Percentiles rank a stretch among this genome's conserved stretches.
These are phyloP conservation scores for Sitophilus oryzae DNA, from an alignment of 1,140 invertebrate species.

Conservation along the genomic window DNA sequence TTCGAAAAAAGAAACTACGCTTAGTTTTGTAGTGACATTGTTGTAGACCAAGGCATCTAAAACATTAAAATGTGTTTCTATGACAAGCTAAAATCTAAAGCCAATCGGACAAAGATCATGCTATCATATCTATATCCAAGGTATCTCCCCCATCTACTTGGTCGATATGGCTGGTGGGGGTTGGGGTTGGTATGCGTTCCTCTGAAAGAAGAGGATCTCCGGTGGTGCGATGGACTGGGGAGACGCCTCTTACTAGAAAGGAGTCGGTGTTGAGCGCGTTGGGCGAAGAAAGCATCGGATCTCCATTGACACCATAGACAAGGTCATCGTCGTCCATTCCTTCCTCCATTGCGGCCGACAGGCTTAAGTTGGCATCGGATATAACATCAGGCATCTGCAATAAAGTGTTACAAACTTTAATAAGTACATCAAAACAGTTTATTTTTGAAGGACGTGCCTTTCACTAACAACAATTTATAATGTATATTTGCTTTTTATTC, in stretches of 20 bases:
- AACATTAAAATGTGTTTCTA: neutral
- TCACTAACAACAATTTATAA: too few relatives aligned
- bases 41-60: slow-evolving; percentile 7
- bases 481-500: too few relatives aligned
- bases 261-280: slow-evolving; percentile 38
- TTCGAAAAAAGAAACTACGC: neutral
- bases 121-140: slow-evolving; percentile 45
- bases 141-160: slow-evolving; percentile 40
- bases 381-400: slow-evolving; percentile 53
- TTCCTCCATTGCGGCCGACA: slow-evolving; percentile 70
- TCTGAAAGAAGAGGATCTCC: slow-evolving; percentile 37
- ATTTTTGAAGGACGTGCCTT: too few relatives aligned
- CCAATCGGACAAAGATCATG: slow-evolving; percentile 34
- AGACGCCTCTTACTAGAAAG: slow-evolving; percentile 28
- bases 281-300: slow-evolving; percentile 55
- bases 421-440: slow-evolving; percentile 11
- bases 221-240: slow-evolving; percentile 32
- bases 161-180: slow-evolving; percentile 42
- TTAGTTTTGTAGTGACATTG: neutral
- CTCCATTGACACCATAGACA: slow-evolving; percentile 52
- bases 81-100: slow-evolving; percentile 18
- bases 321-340: slow-evolving; percentile 76
- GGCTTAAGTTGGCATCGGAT: slow-evolving; percentile 53
- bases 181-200: slow-evolving; percentile 36
- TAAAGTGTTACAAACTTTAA: slow-evolving; percentile 5